Evolutionary conservation across 2,888 invertebrate genomes (phyloP).

Genomic region (Lordiphosa fenestrarum): DNA sequence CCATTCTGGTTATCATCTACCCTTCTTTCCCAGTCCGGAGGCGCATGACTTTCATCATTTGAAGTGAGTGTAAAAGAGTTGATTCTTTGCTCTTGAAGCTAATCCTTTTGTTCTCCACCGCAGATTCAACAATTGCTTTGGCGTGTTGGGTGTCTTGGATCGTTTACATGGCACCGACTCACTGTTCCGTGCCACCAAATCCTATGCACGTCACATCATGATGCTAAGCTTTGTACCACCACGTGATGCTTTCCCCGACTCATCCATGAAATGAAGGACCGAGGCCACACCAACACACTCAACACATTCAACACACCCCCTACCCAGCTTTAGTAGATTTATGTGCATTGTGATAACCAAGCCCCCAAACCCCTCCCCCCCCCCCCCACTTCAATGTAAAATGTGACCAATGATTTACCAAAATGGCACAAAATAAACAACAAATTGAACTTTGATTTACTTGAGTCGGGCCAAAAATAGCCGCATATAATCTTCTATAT

Average conservation of each 20-base stretch:
- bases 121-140: constrained; percentile 92
- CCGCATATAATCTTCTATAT: too few relatives aligned
- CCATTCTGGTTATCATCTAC: constrained; percentile 92
- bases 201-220: constrained; percentile 87
- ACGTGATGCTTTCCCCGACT: constrained; percentile 85
- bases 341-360: too few relatives aligned
- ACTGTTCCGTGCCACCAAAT: constrained; percentile 86
- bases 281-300: not conserved
- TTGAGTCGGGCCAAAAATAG: too few relatives aligned
- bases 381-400: too few relatives aligned
- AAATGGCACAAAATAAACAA: too few relatives aligned
- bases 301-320: not conserved
- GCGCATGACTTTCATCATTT: constrained; percentile 94
- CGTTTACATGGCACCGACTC: constrained; percentile 91
- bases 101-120: constrained; percentile 33
- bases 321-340: too few relatives aligned
- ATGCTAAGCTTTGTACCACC: constrained; percentile 85
- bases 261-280: constrained; percentile 63
- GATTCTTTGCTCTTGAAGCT: not conserved
- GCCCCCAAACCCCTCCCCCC: too few relatives aligned
- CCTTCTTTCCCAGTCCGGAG: constrained; percentile 91
- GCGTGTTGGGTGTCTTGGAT: constrained; percentile 90
- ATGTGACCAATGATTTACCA: too few relatives aligned
- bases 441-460: too few relatives aligned
- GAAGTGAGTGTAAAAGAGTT: constrained; percentile 82